These are phyloP conservation scores for Lagocephalus sceleratus DNA, from an alignment of 2,797 vertebrate species.

Conservation along the genomic window DNA sequence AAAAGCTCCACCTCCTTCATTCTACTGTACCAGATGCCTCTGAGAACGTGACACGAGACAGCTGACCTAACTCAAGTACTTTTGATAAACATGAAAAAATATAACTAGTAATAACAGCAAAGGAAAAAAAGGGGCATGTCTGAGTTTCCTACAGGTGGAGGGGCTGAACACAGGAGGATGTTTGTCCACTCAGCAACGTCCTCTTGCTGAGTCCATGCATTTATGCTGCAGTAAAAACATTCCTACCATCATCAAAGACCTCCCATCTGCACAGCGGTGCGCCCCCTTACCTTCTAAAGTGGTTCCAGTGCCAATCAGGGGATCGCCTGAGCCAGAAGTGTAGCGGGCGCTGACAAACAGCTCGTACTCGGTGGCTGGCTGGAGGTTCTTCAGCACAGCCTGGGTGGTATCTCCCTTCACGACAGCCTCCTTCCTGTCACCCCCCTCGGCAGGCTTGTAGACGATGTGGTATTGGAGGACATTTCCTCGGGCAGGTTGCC, in stretches of 20 bases:
- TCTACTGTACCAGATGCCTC: conserved; percentile 10
- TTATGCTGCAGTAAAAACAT: conserved; percentile 1
- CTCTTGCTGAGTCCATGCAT: conserved; percentile 9
- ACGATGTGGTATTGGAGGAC: conserved; percentile 88
- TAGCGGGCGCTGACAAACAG: conserved; percentile 90
- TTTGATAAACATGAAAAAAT: conserved; percentile 4
- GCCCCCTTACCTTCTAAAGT: conserved; percentile 96
- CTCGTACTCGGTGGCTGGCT: conserved; percentile 84
- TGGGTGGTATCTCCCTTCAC: conserved; percentile 82
- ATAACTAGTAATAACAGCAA: background rate
- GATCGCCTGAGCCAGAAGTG: conserved; percentile 85
- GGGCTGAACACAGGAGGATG: conserved; percentile 10
- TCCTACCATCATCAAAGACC: conserved; percentile 5
- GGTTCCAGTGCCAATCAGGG: conserved; percentile 88
- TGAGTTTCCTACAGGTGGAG: background rate
- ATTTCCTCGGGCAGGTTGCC: conserved; percentile 89
- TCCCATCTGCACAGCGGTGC: too few species aligned
- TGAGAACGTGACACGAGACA: conserved; percentile 1
- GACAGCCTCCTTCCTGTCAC: conserved; percentile 85
- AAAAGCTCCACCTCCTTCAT: conserved; percentile 23
- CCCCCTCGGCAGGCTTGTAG: conserved; percentile 83
- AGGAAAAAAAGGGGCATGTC: background rate
- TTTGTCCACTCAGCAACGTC: conserved; percentile 10
- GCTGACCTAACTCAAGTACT: background rate
- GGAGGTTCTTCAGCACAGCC: conserved; percentile 81